Percentiles rank a stretch among this genome's conserved stretches.
These are phyloP conservation scores for Arge pagana DNA, from an alignment of 2,888 invertebrate genomes.

Conservation along the genomic window DNA sequence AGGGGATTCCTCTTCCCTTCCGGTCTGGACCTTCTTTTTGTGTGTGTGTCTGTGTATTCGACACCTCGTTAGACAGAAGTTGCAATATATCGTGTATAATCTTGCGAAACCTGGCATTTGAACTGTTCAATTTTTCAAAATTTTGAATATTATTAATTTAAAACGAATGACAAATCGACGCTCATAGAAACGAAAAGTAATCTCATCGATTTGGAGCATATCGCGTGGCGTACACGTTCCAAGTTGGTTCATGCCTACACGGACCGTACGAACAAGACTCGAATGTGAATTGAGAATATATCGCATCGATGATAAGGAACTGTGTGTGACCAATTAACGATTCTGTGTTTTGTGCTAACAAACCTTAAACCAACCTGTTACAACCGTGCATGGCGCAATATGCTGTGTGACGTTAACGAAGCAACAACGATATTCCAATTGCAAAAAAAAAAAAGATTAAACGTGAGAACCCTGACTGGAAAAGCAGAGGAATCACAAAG, in stretches of 20 bases:
- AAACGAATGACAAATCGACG: neutral
- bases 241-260: constrained; percentile 11
- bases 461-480: neutral
- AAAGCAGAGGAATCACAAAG: constrained; percentile 8
- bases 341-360: constrained; percentile 27
- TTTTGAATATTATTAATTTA: neutral
- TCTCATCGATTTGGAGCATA: neutral
- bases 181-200: neutral
- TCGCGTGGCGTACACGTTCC: constrained; percentile 6
- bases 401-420: constrained; percentile 8
- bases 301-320: constrained; percentile 13
- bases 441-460: constrained; percentile 2
- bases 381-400: constrained; percentile 15
- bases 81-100: no score
- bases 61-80: no score
- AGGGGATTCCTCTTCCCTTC: no score
- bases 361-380: constrained; percentile 15
- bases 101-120: no score
- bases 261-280: constrained; percentile 13
- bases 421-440: neutral
- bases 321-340: constrained; percentile 19
- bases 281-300: constrained; percentile 3
- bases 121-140: no score
- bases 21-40: no score
- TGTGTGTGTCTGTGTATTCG: no score